Evolutionary conservation across 2,113 vertebrate species (phyloP), one percentile per base, ranked within the genome.

Genomic region (Pleuronectes platessa): DNA sequence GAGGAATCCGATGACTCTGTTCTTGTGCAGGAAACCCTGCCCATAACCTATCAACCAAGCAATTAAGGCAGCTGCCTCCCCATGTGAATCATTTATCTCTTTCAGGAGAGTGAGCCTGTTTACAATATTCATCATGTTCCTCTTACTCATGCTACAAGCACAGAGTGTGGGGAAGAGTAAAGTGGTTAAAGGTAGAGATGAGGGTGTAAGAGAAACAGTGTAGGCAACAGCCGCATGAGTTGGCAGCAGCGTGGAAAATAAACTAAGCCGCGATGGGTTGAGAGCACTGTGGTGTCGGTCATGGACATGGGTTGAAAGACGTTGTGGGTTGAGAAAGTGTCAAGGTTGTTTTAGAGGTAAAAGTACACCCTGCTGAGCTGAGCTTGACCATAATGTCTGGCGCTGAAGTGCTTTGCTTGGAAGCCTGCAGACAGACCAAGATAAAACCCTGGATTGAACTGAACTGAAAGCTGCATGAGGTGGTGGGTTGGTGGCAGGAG

Each of bases 321-420:
- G 24, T 68, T 53, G 65, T 60, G 67, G 83, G 63, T 45, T 78
- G 26, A 67, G 53, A 42, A 69, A 56, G 37, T 81, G 72, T 82
- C 79, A 84, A 11, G 71, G 80, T 82, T 80, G 77, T 80, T 85
- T 83, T n/a, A 61, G 72, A 81, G 68, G 81, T 68, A 79, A 82
- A 83, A 64, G 68, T 61, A 68, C 60, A 71, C 53, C 67, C 62
- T 37, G 58, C 72, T 40, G 78, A 81, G 71, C 26, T 73, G 47
- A 63, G 71, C 47, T 64, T 84, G 60, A 73, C 81, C 69, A 31
- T 23, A 55, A 71, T 65, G 53, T 66, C 26, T 74, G 37, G 1
- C 27, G 51, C 45, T 60, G 40, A 76, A 80, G 47, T 54, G 54
- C 77, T 76, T n/a, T 20, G 13, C 40, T 31, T 62, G 53, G 74